Conservation (phyloP, 2,797 vertebrate genomes). For the Tangara arthus region DNA sequence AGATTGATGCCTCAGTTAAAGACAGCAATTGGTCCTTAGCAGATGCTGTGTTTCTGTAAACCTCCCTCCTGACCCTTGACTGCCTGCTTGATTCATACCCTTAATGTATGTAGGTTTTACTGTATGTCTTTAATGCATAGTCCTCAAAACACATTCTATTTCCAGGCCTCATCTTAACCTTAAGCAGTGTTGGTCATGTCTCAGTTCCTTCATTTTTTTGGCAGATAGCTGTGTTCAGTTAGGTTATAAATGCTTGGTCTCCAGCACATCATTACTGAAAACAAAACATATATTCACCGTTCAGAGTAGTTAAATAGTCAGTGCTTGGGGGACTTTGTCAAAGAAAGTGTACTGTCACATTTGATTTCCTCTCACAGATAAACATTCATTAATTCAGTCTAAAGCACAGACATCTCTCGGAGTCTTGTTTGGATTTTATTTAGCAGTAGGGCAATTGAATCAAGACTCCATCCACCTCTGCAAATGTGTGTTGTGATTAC, state of each 20-base stretch:
- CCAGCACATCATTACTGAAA: neutral
- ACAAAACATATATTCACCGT: neutral
- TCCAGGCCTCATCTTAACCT: neutral
- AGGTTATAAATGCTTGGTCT: neutral
- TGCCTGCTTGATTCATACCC: neutral
- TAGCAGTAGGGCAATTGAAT: neutral
- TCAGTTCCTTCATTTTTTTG: neutral
- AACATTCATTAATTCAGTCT: neutral
- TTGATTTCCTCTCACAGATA: neutral
- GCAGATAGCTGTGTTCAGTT: neutral
- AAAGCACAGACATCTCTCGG: neutral
- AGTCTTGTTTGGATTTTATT: neutral
- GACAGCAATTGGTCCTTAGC: neutral
- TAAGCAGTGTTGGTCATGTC: neutral
- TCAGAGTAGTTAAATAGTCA: neutral
- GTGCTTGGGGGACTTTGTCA: neutral
- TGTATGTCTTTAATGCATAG: neutral
- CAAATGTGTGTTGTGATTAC: conserved; percentile 9
- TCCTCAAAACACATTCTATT: neutral
- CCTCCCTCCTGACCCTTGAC: neutral
- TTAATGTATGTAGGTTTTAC: neutral
- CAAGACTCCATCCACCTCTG: neutral
- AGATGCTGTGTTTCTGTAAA: neutral
- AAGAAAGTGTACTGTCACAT: neutral
- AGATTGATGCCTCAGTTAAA: neutral